A percentile compares a stretch with the other conserved stretches of the same genome.
Evolutionary conservation across 2,888 invertebrate genomes (phyloP).

Genomic region (Tenodera sinensis): DNA sequence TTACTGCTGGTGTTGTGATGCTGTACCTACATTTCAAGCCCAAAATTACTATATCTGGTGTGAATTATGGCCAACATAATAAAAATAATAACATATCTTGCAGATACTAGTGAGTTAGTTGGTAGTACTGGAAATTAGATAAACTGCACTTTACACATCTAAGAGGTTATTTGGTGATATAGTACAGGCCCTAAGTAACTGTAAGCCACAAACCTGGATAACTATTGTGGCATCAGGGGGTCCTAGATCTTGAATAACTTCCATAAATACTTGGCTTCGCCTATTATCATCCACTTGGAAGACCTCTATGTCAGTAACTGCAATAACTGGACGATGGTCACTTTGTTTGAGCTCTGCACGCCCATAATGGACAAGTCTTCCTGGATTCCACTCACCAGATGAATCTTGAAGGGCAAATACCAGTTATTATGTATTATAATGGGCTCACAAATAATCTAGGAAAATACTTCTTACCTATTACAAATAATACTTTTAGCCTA

Average conservation of each 20-base stretch:
- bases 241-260: slow-evolving; percentile 81
- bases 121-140: no score
- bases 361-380: slow-evolving; percentile 83
- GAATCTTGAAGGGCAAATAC: slow-evolving; percentile 31
- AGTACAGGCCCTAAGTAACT: no score
- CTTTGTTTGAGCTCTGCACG: slow-evolving; percentile 94
- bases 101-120: no score
- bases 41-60: no score
- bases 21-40: no score
- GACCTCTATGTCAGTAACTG: slow-evolving; percentile 84
- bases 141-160: no score
- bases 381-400: slow-evolving; percentile 64
- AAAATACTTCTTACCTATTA: no score
- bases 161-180: no score
- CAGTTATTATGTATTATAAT: not conserved
- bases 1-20: no score
- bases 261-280: slow-evolving; percentile 76
- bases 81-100: no score
- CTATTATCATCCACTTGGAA: slow-evolving; percentile 72
- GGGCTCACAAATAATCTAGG: not conserved
- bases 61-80: no score
- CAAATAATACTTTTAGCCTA: no score
- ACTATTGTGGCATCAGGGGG: slow-evolving; percentile 94
- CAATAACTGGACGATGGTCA: slow-evolving; percentile 94
- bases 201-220: slow-evolving; percentile 49